Percentiles rank a stretch among this genome's conserved stretches.
phyloP scores from a whole-genome alignment of 2,888 invertebrate genomes.

The Nomada fucata region DNA sequence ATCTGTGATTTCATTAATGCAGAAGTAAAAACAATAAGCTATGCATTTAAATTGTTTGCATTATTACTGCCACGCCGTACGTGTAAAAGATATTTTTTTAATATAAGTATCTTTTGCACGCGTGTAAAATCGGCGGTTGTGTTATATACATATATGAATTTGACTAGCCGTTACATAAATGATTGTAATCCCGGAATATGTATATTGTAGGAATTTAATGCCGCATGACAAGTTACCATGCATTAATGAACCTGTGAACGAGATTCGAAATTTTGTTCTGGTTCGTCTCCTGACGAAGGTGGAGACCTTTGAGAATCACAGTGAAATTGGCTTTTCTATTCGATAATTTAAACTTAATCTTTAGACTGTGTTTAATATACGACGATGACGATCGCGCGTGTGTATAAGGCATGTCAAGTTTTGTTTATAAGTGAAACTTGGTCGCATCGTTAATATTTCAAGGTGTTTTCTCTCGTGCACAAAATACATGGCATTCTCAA shows the following conservation, averaged over 20 bases:
- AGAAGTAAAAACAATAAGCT: slow-evolving; percentile 52
- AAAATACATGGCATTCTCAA: slow-evolving; percentile 16
- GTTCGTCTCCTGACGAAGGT: not conserved
- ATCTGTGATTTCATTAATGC: slow-evolving; percentile 18
- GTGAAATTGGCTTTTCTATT: not conserved
- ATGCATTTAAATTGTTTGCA: slow-evolving; percentile 53
- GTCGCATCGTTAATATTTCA: not conserved
- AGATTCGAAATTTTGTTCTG: not conserved
- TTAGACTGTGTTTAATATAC: not conserved
- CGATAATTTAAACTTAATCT: not conserved
- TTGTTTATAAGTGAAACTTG: slow-evolving; percentile 1
- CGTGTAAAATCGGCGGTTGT: slow-evolving; percentile 19
- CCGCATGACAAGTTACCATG: not conserved
- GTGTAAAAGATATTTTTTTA: slow-evolving; percentile 12
- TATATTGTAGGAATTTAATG: slow-evolving; percentile 3
- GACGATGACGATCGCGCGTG: not conserved
- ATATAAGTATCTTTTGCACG: slow-evolving; percentile 5
- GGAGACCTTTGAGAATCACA: not conserved
- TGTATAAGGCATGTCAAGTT: slow-evolving; percentile 17
- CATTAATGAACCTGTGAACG: not conserved
- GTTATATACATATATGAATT: not conserved
- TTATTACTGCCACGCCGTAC: slow-evolving; percentile 31
- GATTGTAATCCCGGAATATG: not conserved
- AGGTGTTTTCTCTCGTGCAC: not conserved
- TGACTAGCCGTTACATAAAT: slow-evolving; percentile 3